Base-by-base conservation (phyloP, 2,113 vertebrate genomes). In the Odobenus rosmarus region DNA sequence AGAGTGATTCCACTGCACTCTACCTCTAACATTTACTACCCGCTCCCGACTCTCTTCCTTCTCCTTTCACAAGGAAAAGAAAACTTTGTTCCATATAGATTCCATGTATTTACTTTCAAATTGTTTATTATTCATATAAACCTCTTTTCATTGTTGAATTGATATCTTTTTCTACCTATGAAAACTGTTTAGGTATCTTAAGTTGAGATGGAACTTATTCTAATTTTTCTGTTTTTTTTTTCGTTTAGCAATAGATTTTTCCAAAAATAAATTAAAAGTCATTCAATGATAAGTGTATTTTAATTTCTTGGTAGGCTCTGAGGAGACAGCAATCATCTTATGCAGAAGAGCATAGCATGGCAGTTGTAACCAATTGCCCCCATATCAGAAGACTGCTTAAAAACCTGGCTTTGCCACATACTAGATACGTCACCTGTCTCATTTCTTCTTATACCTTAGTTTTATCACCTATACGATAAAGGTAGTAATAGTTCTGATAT, bases 191-290 rank as follows among this genome's bases (percentile, higher is more conserved):
- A 36, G 28, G 7, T 53, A 79, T 79, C 80, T 94, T 88, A 82
- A 42, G 4, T 57, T 72, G n/a, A 5, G 31, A 80, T 31, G 19
- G n/a, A 84, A 90, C 64, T 15, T 49, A 72, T 64, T 49, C 74
- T 71, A 77, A 71, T 91, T 91, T 96, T 93, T 81, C 36, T 86
- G n/a, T 92, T 82, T 53, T 57, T 86, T 87, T 95, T 96, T 89
- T 88, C 31, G 26, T 19, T 90, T 59, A 82, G 36, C 71, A 62
- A 36, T 23, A 84, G 10, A 39, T 55, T 85, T 86, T 86, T 46
- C 23, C 74, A 42, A 49, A 92, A 83, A 93, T 64, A 51, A 97
- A 74, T 92, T 89, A 23, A 72, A 77, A 88, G 31, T 69, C 1
- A 18, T 76, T 69, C 92, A 67, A 49, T 42, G 64, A 72, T 15